phyloP scores from a whole-genome alignment of 2,888 invertebrate species.

The Alviniconcha strummeri region DNA sequence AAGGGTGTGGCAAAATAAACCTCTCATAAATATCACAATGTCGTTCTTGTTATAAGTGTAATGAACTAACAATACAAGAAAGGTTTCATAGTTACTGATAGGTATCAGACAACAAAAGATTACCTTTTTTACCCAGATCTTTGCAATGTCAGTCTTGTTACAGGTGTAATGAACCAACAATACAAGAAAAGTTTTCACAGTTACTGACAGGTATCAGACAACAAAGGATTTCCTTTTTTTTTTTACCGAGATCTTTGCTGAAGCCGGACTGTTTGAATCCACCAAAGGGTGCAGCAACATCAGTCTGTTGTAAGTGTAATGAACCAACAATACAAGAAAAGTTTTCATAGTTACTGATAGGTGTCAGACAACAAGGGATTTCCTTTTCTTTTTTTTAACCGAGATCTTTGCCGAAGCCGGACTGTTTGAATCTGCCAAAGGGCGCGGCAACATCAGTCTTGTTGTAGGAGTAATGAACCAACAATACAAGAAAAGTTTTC shows the following conservation, averaged over 20 bases:
- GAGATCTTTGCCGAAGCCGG: slow-evolving; percentile 94
- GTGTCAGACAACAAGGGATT: too few species aligned
- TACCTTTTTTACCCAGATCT: slow-evolving; percentile 80
- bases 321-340: too few species aligned
- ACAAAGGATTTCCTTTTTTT: too few species aligned
- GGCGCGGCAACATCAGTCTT: slow-evolving; percentile 98
- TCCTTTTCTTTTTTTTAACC: too few species aligned
- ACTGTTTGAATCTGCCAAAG: slow-evolving; percentile 97
- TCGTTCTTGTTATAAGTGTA: slow-evolving; percentile 98
- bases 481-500: too few species aligned
- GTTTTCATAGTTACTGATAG: too few species aligned
- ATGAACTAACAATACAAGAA: too few species aligned
- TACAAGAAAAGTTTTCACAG: too few species aligned
- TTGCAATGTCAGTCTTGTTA: slow-evolving; percentile 99
- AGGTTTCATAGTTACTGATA: too few species aligned
- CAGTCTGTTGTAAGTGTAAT: slow-evolving; percentile 98
- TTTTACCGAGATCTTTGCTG: slow-evolving; percentile 88
- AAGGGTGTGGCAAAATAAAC: slow-evolving; percentile 79
- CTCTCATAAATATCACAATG: slow-evolving; percentile 75
- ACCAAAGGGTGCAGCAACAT: slow-evolving; percentile 97
- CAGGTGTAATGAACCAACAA: too few species aligned
- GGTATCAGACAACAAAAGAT: too few species aligned
- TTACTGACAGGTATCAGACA: too few species aligned
- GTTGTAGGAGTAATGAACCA: slow-evolving; percentile 96
- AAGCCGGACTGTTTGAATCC: slow-evolving; percentile 98